Evolutionary conservation across 2,113 vertebrate genomes (phyloP).

Genomic region (Andinoacara biseriatus): DNA sequence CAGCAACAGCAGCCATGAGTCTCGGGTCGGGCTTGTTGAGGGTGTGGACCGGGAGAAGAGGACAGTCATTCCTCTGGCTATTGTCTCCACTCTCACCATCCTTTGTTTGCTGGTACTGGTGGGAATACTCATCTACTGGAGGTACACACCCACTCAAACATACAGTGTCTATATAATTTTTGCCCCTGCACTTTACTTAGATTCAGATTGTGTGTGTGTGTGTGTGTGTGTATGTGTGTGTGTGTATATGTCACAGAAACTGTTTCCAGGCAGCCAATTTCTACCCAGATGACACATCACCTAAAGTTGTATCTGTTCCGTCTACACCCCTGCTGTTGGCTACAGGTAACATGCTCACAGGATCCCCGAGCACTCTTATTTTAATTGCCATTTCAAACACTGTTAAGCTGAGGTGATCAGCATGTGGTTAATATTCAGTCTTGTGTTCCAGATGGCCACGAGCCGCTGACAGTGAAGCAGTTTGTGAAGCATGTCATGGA

Average conservation of each 20-base stretch:
- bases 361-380: not conserved
- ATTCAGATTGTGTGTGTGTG: not conserved
- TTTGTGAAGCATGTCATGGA: constrained; percentile 95
- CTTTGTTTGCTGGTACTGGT: constrained; percentile 96
- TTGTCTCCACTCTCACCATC: constrained; percentile 95
- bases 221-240: not conserved
- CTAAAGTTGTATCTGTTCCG: constrained; percentile 88
- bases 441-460: constrained; percentile 88
- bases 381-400: not conserved
- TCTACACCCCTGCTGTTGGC: constrained; percentile 90
- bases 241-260: constrained; percentile 80
- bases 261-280: constrained; percentile 96
- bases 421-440: not conserved
- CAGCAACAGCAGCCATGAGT: constrained; percentile 99
- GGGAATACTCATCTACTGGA: constrained; percentile 99
- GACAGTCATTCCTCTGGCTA: constrained; percentile 92
- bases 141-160: constrained; percentile 80
- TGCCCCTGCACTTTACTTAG: not conserved
- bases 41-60: constrained; percentile 88
- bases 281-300: constrained; percentile 94
- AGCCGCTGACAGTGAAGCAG: constrained; percentile 93
- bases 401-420: not conserved
- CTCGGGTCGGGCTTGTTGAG: constrained; percentile 91
- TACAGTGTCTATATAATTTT: not conserved
- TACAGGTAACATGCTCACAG: constrained; percentile 83